These are phyloP conservation scores for Gadopsis bispinosus DNA, from an alignment of 2,797 vertebrate species.

Conservation along the genomic window DNA sequence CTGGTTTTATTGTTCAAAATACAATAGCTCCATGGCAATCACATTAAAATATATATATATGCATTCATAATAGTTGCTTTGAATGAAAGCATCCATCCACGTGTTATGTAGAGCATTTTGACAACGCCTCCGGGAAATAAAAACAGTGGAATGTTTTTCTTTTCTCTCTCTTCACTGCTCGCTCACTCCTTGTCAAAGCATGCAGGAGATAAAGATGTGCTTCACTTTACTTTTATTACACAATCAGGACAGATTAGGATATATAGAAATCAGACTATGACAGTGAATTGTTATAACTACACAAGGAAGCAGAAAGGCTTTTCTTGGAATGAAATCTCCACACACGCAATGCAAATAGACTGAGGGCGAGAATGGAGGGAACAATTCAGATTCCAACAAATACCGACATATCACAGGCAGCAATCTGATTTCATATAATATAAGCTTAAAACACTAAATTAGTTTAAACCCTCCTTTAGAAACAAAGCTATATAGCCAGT, in stretches of 20 bases:
- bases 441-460: not conserved
- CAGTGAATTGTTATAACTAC: constrained; percentile 10
- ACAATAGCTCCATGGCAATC: not conserved
- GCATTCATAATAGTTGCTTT: not conserved
- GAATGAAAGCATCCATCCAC: constrained; percentile 26
- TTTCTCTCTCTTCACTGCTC: constrained; percentile 9
- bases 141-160: constrained; percentile 8
- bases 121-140: constrained; percentile 22
- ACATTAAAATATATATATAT: not conserved
- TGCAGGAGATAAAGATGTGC: constrained; percentile 2
- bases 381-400: constrained; percentile 38
- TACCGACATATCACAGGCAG: constrained; percentile 18
- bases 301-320: not conserved
- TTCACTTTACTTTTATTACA: constrained; percentile 6
- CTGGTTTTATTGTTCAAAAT: not conserved
- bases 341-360: constrained; percentile 24
- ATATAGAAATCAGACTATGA: not conserved
- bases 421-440: constrained; percentile 16
- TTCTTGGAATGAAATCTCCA: constrained; percentile 7
- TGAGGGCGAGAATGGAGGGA: not conserved
- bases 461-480: not conserved
- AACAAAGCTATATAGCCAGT: not conserved
- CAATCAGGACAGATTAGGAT: not conserved
- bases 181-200: not conserved
- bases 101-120: not conserved